Conservation (phyloP, 2,888 invertebrate species). For the Pristionchus japonicus region DNA sequence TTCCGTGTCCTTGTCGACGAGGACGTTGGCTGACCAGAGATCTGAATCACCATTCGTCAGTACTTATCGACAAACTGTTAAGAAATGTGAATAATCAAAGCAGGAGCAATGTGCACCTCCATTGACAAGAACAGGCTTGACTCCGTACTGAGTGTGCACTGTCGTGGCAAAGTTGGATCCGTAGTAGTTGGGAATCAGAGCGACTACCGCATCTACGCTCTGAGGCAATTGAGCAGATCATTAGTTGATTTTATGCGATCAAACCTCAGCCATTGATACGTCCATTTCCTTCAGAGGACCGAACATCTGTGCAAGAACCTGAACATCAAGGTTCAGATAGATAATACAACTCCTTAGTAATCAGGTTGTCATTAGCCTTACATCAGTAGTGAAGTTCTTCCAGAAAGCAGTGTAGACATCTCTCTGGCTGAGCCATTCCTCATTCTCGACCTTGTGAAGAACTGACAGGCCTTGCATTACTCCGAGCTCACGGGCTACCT, state of each 20-base stretch:
- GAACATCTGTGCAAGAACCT: slow-evolving; percentile 3
- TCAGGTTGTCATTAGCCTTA: not conserved
- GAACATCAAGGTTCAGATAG: not conserved
- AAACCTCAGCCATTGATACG: not conserved
- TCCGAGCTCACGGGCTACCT: slow-evolving; percentile 3
- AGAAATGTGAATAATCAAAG: no score
- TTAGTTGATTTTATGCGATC: not conserved
- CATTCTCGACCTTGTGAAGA: not conserved
- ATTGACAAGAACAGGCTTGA: slow-evolving; percentile 37
- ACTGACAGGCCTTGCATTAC: not conserved
- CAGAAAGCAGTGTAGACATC: slow-evolving; percentile 24
- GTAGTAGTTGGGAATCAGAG: not conserved
- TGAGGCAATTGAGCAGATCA: not conserved
- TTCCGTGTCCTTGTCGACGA: slow-evolving; percentile 14
- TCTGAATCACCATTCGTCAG: not conserved
- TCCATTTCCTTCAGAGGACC: slow-evolving; percentile 1
- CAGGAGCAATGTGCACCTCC: not conserved
- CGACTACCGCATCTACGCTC: not conserved
- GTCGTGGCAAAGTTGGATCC: slow-evolving; percentile 28
- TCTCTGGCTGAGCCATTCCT: not conserved
- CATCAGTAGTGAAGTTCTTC: slow-evolving; percentile 11
- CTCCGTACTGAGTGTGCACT: slow-evolving; percentile 13
- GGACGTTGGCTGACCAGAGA: slow-evolving; percentile 40
- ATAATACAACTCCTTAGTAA: not conserved
- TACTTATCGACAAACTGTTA: not conserved